Base-by-base conservation (phyloP, 2,113 vertebrate genomes). In the Labeo rohita region DNA sequence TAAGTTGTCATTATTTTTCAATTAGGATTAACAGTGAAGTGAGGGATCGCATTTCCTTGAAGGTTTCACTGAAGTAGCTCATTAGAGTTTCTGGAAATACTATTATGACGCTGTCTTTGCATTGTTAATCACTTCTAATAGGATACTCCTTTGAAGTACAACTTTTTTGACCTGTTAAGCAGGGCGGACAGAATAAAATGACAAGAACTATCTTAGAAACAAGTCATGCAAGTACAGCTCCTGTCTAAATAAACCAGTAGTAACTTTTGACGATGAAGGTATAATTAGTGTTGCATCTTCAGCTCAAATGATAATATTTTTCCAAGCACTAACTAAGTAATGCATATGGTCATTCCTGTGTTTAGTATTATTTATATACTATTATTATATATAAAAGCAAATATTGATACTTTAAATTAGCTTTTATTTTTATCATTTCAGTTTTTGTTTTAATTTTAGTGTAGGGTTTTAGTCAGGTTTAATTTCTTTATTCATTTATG, bases 11-110 rank as follows among this genome's bases (percentile, higher is more conserved):
- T 89, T 85, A 86, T 86, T 87, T 88, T 89, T 75, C 90, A 92
- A 93, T 85, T 90, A 91, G 87, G 88, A 92, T 45, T 88, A 92
- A 92, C 92, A 89, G 80, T 73, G n/a, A 78, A 65, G 87, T 74
- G 86, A 86, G 68, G 77, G 86, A 59, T 85, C 78, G 0, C 3
- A 78, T 85, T 85, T 78, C 49, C 89, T 9, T 85, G 81, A 80
- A 91, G 89, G 76, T 72, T 13, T 75, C 88, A 89, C 87, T 88
- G 85, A 21, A 90, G 88, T 90, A 39, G 70, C 2, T 87, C 89
- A 93, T 93, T 90, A 93, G 76, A 85, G 87, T 80, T 80, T 74
- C 79, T 49, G 49, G 66, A 86, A 49, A 75, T 86, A 90, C 84
- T 80, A 87, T 88, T 65, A 1, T 85, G 88, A 75, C 82, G 52